phyloP scores from a whole-genome alignment of 2,888 invertebrate genomes.

The Cheilosia scutellata region DNA sequence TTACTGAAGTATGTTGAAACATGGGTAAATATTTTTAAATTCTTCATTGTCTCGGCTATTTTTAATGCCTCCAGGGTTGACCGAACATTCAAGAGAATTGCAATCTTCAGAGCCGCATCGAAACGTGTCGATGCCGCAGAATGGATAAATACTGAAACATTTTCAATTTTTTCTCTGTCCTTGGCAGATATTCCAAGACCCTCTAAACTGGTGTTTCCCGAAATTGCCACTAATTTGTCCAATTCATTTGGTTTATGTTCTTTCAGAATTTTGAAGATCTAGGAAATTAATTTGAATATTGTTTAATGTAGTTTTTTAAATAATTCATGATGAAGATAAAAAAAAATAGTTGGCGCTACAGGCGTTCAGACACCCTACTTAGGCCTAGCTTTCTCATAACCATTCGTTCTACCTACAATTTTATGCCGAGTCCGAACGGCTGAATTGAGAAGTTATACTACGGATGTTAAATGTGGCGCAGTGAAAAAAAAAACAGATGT shows the following conservation, averaged over 20 bases:
- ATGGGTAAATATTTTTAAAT: constrained; percentile 88
- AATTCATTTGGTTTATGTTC: constrained; percentile 78
- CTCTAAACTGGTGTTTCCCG: constrained; percentile 79
- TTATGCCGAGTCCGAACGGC: too few species aligned
- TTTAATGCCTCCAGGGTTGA: constrained; percentile 87
- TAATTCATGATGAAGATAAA: too few species aligned
- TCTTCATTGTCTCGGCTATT: constrained; percentile 86
- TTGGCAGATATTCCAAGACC: constrained; percentile 78
- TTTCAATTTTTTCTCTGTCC: constrained; percentile 79
- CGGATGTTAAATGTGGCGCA: too few species aligned
- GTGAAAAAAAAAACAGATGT: too few species aligned
- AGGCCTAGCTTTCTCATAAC: too few species aligned
- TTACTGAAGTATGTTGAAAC: constrained; percentile 95
- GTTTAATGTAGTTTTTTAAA: too few species aligned
- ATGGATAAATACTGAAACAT: constrained; percentile 89
- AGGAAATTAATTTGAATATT: too few species aligned
- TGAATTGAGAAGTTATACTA: too few species aligned
- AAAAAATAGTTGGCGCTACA: too few species aligned
- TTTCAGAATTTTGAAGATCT: constrained; percentile 79
- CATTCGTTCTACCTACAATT: too few species aligned
- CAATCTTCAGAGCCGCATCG: constrained; percentile 89
- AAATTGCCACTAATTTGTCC: constrained; percentile 78
- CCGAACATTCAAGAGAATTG: constrained; percentile 87
- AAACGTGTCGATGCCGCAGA: constrained; percentile 93
- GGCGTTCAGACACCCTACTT: too few species aligned